Conservation (phyloP, 2,797 vertebrate genomes). For the Lacerta agilis region DNA sequence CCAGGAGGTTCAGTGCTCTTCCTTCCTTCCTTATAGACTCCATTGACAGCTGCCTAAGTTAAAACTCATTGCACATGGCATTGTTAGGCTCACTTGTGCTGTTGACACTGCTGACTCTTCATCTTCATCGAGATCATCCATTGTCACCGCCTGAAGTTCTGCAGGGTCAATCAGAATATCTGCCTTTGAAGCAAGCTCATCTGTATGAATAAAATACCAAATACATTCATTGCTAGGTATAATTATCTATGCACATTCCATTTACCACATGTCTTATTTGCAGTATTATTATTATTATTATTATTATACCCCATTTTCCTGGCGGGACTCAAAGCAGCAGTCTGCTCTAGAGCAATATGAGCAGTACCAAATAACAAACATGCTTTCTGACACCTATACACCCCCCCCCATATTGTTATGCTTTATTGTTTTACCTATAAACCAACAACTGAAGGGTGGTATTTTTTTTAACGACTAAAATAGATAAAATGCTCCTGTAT, state of each 20-base stretch:
- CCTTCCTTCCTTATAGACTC: neutral
- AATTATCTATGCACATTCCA: neutral
- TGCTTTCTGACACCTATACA: neutral
- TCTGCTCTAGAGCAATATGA: no score
- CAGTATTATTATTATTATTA: neutral
- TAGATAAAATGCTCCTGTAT: neutral
- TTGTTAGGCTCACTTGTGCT: constrained; percentile 81
- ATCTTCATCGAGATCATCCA: constrained; percentile 97
- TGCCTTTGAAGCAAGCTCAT: constrained; percentile 93
- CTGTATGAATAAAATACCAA: constrained; percentile 73
- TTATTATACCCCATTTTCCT: no score
- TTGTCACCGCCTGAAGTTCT: constrained; percentile 91
- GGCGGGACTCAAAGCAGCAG: no score
- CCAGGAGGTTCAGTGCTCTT: neutral
- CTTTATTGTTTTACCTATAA: neutral
- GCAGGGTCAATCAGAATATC: constrained; percentile 95
- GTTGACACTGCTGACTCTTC: constrained; percentile 86
- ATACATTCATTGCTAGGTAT: neutral
- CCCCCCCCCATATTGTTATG: neutral
- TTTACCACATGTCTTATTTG: neutral
- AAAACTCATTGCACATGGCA: neutral
- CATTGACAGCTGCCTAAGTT: neutral
- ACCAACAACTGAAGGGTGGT: neutral
- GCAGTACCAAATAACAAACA: neutral
- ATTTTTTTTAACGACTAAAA: neutral